Evolutionary conservation across 2,888 invertebrate genomes (phyloP).

Genomic region (Drepanosiphum platanoidis): DNA sequence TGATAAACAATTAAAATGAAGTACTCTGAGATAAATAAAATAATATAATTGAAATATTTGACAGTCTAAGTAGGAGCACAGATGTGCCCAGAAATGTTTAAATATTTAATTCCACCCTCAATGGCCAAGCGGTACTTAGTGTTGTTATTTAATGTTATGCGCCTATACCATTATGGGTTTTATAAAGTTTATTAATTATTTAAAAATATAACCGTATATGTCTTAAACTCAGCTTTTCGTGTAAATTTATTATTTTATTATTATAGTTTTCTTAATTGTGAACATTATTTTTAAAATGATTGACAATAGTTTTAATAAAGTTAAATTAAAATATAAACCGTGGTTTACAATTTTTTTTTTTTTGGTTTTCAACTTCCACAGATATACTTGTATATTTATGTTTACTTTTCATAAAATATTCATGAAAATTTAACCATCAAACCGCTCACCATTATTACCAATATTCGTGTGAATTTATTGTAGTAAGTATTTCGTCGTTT

Average conservation of each 20-base stretch:
- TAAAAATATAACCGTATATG: slow-evolving; percentile 27
- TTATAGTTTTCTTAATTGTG: background rate
- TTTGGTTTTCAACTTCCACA: background rate
- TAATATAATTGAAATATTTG: slow-evolving; percentile 52
- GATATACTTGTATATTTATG: background rate
- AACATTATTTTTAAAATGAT: slow-evolving; percentile 41
- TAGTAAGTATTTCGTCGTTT: no score
- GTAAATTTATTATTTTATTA: slow-evolving; percentile 50
- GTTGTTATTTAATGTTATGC: slow-evolving; percentile 46
- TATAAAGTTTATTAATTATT: slow-evolving; percentile 57
- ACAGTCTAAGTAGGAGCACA: slow-evolving; percentile 54
- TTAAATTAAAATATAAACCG: slow-evolving; percentile 6
- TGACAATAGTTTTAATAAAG: slow-evolving; percentile 26
- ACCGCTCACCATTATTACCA: no score
- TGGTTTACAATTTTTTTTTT: background rate
- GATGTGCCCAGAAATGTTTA: slow-evolving; percentile 46
- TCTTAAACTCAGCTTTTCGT: slow-evolving; percentile 1
- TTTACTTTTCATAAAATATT: background rate
- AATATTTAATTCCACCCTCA: slow-evolving; percentile 45
- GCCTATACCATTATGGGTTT: slow-evolving; percentile 14
- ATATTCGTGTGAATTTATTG: no score
- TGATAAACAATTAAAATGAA: slow-evolving; percentile 30
- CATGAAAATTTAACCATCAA: background rate
- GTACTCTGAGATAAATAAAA: slow-evolving; percentile 25
- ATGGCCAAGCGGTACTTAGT: slow-evolving; percentile 30